These are phyloP conservation scores for Torymus auratus DNA, from an alignment of 2,888 invertebrate genomes.

Conservation along the genomic window DNA sequence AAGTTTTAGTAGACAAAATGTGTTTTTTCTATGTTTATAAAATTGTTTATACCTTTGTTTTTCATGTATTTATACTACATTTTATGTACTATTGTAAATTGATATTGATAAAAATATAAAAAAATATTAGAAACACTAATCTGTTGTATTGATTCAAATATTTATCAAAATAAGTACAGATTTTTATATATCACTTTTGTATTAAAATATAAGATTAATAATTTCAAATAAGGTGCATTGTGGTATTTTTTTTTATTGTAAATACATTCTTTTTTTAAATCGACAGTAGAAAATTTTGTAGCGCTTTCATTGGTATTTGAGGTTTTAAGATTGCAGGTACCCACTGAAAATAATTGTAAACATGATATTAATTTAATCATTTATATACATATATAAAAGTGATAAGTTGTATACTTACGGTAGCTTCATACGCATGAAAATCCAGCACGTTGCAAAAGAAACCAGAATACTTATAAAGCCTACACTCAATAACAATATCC, in stretches of 20 bases:
- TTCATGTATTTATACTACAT: conserved; percentile 24
- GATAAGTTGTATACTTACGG: conserved; percentile 79
- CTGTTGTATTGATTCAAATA: background rate
- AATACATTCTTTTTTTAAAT: conserved; percentile 4
- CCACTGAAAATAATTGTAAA: conserved; percentile 69
- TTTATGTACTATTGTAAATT: conserved; percentile 11
- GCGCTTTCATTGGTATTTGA: conserved; percentile 3
- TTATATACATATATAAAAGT: too few species aligned
- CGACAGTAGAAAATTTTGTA: conserved; percentile 6
- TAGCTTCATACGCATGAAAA: conserved; percentile 99
- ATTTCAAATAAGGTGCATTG: background rate
- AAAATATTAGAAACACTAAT: background rate
- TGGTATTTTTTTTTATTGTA: conserved; percentile 2
- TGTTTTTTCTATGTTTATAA: conserved; percentile 42
- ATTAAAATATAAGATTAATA: conserved; percentile 22
- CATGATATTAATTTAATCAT: too few species aligned
- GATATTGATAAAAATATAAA: conserved; percentile 39
- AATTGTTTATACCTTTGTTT: conserved; percentile 41
- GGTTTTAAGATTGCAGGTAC: conserved; percentile 72
- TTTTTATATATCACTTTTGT: conserved; percentile 7
- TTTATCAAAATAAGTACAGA: conserved; percentile 11
- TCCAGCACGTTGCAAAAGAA: conserved; percentile 96
- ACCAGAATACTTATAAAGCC: conserved; percentile 95
- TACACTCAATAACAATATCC: conserved; percentile 91
- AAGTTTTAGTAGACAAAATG: conserved; percentile 14